A percentile compares a stretch with the other conserved stretches of the same genome.
Evolutionary conservation across 1,140 invertebrate genomes (phyloP).

Genomic region (Trachymyrmex septentrionalis): DNA sequence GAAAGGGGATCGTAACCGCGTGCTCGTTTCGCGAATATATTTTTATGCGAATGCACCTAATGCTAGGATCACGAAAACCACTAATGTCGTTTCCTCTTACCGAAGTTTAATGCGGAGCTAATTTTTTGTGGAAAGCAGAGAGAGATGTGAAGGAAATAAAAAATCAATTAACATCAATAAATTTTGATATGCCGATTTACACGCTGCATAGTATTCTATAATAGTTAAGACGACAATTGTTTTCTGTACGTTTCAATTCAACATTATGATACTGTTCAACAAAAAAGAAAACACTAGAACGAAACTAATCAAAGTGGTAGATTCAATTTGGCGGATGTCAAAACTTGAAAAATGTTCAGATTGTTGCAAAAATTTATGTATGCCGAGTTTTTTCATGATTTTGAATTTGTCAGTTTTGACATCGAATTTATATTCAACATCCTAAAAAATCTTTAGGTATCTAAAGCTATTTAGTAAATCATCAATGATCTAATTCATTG

Average conservation of each 20-base stretch:
- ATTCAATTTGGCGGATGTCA: too few relatives aligned
- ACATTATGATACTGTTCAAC: neutral
- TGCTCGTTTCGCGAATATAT: constrained; percentile 44
- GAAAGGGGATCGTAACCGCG: constrained; percentile 36
- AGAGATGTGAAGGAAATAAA: too few relatives aligned
- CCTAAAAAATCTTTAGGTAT: too few relatives aligned
- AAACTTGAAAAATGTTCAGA: too few relatives aligned
- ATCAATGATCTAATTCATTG: too few relatives aligned
- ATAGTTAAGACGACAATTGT: neutral
- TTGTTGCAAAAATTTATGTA: too few relatives aligned
- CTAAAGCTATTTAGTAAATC: too few relatives aligned
- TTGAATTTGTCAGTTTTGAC: too few relatives aligned
- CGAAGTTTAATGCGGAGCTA: constrained; percentile 5
- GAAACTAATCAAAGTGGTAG: too few relatives aligned
- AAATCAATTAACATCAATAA: neutral
- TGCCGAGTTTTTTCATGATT: too few relatives aligned
- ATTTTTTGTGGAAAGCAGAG: neutral
- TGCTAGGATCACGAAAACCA: constrained; percentile 47
- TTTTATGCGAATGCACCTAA: constrained; percentile 35
- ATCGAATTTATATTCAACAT: too few relatives aligned
- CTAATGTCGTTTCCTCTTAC: neutral
- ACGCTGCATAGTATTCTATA: neutral
- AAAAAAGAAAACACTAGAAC: too few relatives aligned
- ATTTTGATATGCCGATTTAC: neutral
- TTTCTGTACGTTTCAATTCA: neutral